Conservation (phyloP, 2,797 vertebrate species). For the Nasua narica region DNA sequence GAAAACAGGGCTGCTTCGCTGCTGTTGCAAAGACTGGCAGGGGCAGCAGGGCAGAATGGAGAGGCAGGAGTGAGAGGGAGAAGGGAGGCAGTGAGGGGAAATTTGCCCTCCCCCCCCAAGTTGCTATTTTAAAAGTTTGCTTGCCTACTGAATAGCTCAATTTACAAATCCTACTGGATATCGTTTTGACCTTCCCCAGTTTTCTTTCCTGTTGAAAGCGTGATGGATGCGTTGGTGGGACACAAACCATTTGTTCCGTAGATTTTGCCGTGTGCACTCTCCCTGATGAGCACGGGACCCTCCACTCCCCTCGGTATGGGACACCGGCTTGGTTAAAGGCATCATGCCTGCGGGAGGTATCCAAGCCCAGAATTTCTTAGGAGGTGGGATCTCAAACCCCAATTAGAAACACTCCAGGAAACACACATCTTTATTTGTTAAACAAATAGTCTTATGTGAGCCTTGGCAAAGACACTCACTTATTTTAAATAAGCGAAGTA, state of each 20-base stretch:
- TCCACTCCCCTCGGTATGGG: background rate
- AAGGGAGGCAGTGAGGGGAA: background rate
- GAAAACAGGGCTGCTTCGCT: slow-evolving; percentile 35
- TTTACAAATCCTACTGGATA: slow-evolving; percentile 64
- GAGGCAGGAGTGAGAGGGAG: background rate
- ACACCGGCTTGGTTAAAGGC: background rate
- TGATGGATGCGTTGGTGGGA: slow-evolving; percentile 43
- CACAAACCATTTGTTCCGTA: background rate
- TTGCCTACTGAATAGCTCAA: slow-evolving; percentile 56
- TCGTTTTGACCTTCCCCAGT: slow-evolving; percentile 45
- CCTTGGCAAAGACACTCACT: slow-evolving; percentile 10
- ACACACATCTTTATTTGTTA: slow-evolving; percentile 66
- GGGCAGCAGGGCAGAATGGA: background rate
- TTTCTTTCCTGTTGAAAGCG: slow-evolving; percentile 57
- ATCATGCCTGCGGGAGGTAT: background rate
- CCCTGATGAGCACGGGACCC: background rate
- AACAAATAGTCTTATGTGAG: slow-evolving; percentile 48
- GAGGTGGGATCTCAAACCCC: background rate
- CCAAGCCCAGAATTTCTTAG: slow-evolving; percentile 28
- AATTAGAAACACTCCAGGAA: slow-evolving; percentile 66
- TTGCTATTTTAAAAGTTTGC: slow-evolving; percentile 46
- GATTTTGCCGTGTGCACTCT: background rate
- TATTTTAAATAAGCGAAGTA: slow-evolving; percentile 44
- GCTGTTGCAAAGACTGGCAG: background rate
- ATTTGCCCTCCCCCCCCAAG: background rate